Evolutionary conservation across 37 sponge, comb jelly and placozoan species (phyloP).

Genomic region (Hormiphora californensis): DNA sequence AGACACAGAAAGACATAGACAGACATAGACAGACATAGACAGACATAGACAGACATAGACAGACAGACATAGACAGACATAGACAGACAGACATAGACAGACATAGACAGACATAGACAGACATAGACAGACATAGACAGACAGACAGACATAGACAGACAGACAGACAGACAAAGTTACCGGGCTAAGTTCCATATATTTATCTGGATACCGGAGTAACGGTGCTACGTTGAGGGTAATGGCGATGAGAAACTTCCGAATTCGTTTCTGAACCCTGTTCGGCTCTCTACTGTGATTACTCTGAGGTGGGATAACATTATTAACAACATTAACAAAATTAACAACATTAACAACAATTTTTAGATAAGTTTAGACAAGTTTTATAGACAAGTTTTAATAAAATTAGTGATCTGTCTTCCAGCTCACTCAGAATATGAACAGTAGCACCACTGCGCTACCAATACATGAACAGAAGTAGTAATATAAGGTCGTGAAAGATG

Average conservation of each 20-base stretch:
- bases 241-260: slow-evolving; percentile 7
- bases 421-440: no score
- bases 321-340: background rate
- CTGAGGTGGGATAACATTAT: background rate
- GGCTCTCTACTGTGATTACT: background rate
- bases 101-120: background rate
- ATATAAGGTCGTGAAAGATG: no score
- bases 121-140: background rate
- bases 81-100: no score
- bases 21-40: background rate
- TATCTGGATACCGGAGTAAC: slow-evolving; percentile 27
- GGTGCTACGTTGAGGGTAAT: slow-evolving; percentile 31
- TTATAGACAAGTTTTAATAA: no score
- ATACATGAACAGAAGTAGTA: no score
- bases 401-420: no score
- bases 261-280: background rate
- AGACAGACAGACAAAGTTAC: background rate
- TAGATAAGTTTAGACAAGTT: no score
- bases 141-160: background rate
- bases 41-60: background rate
- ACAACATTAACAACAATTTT: no score
- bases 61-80: no score
- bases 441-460: no score
- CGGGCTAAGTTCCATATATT: background rate
- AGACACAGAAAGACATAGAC: no score